Conservation (phyloP, 2,888 invertebrate genomes). For the Drosophila villosipedis region DNA sequence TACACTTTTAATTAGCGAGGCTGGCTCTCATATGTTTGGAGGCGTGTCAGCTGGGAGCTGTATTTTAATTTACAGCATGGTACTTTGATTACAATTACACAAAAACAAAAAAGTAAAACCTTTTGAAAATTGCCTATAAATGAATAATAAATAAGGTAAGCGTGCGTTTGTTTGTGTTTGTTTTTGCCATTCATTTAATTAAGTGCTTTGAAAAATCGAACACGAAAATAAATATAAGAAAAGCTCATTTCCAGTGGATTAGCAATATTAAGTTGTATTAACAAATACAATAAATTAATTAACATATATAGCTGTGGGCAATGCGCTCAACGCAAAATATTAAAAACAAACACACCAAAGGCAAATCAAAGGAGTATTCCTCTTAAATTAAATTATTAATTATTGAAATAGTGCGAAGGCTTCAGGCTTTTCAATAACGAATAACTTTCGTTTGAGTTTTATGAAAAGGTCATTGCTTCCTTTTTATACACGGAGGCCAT, state of each 20-base stretch:
- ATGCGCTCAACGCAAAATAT: neutral
- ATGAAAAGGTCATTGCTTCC: neutral
- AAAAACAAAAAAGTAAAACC: conserved; percentile 16
- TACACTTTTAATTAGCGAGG: conserved; percentile 55
- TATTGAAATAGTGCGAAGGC: neutral
- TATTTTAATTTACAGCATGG: conserved; percentile 15
- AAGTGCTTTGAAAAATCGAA: conserved; percentile 19
- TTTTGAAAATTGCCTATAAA: conserved; percentile 36
- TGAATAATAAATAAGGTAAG: conserved; percentile 59
- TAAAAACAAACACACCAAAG: neutral
- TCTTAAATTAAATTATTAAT: neutral
- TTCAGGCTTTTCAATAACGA: neutral
- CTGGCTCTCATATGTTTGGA: conserved; percentile 19
- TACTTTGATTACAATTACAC: conserved; percentile 18
- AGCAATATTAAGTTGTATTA: conserved; percentile 9
- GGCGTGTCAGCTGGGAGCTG: conserved; percentile 11
- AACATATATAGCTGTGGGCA: neutral
- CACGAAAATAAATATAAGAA: conserved; percentile 5
- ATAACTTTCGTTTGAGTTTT: neutral
- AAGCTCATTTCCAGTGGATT: conserved; percentile 2
- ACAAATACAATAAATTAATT: conserved; percentile 42
- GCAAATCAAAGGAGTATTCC: neutral
- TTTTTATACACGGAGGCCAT: neutral
- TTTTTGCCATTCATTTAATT: conserved; percentile 43
- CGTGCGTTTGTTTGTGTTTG: conserved; percentile 19